phyloP scores from a whole-genome alignment of 23 tunicate species.

The Trididemnum nubilum region DNA sequence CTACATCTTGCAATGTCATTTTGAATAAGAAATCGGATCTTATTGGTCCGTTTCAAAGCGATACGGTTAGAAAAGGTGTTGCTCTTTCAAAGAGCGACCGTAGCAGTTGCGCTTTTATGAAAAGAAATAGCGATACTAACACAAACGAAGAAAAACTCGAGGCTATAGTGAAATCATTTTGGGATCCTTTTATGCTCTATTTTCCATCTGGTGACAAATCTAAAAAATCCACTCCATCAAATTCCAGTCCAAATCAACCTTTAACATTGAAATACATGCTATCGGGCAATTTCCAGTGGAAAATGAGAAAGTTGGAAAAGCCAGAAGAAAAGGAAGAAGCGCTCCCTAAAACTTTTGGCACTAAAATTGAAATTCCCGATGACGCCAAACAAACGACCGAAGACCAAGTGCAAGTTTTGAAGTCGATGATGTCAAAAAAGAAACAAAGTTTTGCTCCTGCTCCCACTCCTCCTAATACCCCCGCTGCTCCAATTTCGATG shows the following conservation, averaged over 20 bases:
- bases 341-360: slow-evolving; percentile 45
- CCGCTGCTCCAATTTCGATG: background rate
- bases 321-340: background rate
- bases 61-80: background rate
- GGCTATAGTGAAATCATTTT: background rate
- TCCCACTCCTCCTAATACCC: background rate
- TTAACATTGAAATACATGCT: slow-evolving; percentile 55
- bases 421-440: slow-evolving; percentile 23
- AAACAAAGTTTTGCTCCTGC: background rate
- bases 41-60: slow-evolving; percentile 27
- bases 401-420: slow-evolving; percentile 46
- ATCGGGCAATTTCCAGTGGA: slow-evolving; percentile 56
- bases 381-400: slow-evolving; percentile 45
- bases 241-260: background rate
- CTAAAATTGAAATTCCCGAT: slow-evolving; percentile 26
- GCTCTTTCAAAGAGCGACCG: background rate
- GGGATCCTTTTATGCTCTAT: slow-evolving; percentile 49
- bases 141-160: background rate
- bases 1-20: background rate
- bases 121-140: background rate
- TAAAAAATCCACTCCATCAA: background rate
- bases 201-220: slow-evolving; percentile 20
- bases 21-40: background rate
- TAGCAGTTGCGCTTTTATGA: background rate
- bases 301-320: slow-evolving; percentile 27